phyloP scores from a whole-genome alignment of 2,113 vertebrate species.

The Toxotes chatareus region DNA sequence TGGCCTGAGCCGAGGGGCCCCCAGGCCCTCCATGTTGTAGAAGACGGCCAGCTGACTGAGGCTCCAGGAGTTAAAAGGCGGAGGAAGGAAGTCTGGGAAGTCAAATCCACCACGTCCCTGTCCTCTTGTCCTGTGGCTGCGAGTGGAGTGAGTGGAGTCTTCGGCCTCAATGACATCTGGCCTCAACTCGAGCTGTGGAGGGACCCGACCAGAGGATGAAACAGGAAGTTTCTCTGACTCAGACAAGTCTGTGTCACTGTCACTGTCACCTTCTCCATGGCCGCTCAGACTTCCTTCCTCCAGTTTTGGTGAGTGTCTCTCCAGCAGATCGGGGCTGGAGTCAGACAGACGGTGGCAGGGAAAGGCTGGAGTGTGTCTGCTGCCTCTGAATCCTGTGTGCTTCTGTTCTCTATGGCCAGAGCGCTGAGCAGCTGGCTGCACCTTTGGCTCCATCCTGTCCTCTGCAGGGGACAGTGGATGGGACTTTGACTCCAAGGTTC shows the following conservation, averaged over 20 bases:
- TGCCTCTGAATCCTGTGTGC: neutral
- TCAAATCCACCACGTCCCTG: conserved; percentile 50
- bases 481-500: conserved; percentile 25
- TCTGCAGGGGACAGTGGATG: neutral
- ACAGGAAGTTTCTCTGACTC: conserved; percentile 88
- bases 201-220: conserved; percentile 74
- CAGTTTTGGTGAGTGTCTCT: conserved; percentile 6
- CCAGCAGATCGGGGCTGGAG: conserved; percentile 23
- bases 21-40: conserved; percentile 81
- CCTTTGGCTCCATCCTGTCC: conserved; percentile 20
- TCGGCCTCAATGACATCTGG: conserved; percentile 86
- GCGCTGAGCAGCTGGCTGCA: conserved; percentile 26
- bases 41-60: conserved; percentile 86
- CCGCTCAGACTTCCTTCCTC: neutral
- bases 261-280: conserved; percentile 82
- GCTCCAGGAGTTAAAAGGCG: conserved; percentile 92
- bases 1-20: conserved; percentile 63
- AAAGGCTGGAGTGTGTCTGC: conserved; percentile 32
- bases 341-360: conserved; percentile 5
- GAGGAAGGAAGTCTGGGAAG: conserved; percentile 92
- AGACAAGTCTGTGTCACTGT: conserved; percentile 91
- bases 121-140: conserved; percentile 31
- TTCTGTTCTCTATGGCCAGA: conserved; percentile 32
- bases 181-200: conserved; percentile 88
- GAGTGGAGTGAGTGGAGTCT: conserved; percentile 48